Percentiles rank a stretch among this genome's conserved stretches.
phyloP scores from a whole-genome alignment of 2,113 vertebrate genomes.

The Lamprologus callipterus region DNA sequence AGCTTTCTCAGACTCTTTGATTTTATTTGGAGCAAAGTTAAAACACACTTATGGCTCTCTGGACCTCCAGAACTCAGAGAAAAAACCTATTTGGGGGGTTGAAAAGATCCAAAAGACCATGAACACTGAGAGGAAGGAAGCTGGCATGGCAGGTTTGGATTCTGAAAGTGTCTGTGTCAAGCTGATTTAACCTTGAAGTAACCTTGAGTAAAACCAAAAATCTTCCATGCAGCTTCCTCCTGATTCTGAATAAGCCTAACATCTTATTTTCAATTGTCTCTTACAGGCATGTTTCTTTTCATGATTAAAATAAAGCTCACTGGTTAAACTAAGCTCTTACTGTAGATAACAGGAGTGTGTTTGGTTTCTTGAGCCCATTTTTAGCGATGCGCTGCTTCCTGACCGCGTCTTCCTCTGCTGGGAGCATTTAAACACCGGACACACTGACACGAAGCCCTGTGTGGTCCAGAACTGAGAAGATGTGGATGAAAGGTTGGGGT shows the following conservation, averaged over 20 bases:
- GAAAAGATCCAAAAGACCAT: not conserved
- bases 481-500: not conserved
- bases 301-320: not conserved
- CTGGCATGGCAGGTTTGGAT: not conserved
- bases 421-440: not conserved
- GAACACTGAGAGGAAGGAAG: not conserved
- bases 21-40: not conserved
- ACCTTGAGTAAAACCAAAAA: not conserved
- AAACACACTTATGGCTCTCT: not conserved
- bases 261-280: not conserved
- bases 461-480: not conserved
- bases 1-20: not conserved
- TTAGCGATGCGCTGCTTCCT: not conserved
- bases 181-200: not conserved
- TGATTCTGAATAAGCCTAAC: not conserved
- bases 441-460: not conserved
- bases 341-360: not conserved
- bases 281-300: not conserved
- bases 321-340: not conserved
- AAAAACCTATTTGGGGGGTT: not conserved
- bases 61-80: not conserved
- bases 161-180: not conserved
- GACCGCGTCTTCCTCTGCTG: not conserved
- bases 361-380: not conserved
- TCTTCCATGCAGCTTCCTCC: not conserved